These are phyloP conservation scores for Xanthorhoe designata DNA, from an alignment of 2,888 invertebrate species.

Conservation along the genomic window DNA sequence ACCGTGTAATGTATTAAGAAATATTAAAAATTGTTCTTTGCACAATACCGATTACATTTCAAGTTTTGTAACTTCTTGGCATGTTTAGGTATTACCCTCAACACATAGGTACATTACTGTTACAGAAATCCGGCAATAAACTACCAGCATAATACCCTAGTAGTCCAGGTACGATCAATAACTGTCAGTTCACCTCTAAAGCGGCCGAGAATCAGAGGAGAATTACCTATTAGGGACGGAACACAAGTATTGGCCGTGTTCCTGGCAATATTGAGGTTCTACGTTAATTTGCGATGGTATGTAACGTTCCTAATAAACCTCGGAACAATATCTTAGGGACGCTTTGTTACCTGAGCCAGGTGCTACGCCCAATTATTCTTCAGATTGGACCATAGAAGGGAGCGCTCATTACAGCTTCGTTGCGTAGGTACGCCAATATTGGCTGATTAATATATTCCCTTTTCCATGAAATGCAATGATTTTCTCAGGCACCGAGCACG, in stretches of 20 bases:
- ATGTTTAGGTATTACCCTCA: neutral
- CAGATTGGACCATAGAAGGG: conserved; percentile 63
- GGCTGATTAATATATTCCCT: neutral
- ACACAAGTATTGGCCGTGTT: conserved; percentile 56
- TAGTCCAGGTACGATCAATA: conserved; percentile 57
- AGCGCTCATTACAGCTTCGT: neutral
- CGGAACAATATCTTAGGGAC: conserved; percentile 62
- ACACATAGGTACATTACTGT: conserved; percentile 4
- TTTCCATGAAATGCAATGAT: neutral
- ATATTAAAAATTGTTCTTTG: no score
- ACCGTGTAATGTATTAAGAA: no score
- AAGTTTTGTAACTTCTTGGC: no score
- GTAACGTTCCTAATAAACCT: conserved; percentile 66
- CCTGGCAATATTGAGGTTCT: conserved; percentile 63
- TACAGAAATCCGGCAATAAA: conserved; percentile 22
- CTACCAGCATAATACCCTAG: conserved; percentile 17
- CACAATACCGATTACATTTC: no score
- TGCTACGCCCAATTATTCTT: conserved; percentile 66
- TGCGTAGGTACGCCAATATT: neutral
- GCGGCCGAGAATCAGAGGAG: conserved; percentile 59
- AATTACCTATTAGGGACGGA: conserved; percentile 67
- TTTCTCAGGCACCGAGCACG: neutral
- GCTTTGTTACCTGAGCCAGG: conserved; percentile 66
- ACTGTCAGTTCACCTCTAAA: conserved; percentile 64
- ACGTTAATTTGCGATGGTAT: conserved; percentile 71